Conservation (phyloP, 2,113 vertebrate genomes). For the Sorex araneus region DNA sequence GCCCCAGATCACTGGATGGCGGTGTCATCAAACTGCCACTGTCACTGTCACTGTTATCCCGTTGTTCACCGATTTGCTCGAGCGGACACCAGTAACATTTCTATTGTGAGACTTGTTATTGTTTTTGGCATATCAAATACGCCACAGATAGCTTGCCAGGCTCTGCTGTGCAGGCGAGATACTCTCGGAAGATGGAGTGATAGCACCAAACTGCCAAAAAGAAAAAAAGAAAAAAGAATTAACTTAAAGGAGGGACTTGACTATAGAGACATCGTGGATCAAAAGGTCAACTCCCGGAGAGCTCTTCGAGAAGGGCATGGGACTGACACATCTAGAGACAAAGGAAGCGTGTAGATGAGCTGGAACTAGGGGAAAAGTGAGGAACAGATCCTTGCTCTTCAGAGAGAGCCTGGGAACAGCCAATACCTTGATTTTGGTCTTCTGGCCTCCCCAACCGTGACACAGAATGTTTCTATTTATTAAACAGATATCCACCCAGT, state of each 20-base stretch:
- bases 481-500: not conserved
- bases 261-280: not conserved
- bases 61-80: no score
- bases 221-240: not conserved
- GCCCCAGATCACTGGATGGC: no score
- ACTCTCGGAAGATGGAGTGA: no score
- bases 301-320: not conserved
- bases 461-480: not conserved
- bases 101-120: no score
- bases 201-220: no score
- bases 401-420: not conserved
- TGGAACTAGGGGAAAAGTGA: not conserved
- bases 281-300: not conserved
- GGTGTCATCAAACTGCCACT: no score
- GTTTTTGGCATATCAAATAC: no score
- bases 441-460: not conserved
- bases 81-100: no score
- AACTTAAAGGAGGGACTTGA: not conserved
- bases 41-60: no score
- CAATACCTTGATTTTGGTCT: not conserved
- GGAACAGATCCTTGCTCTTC: not conserved
- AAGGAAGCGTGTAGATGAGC: not conserved
- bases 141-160: no score
- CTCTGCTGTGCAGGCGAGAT: no score
- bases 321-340: not conserved